A percentile compares a stretch with the other conserved stretches of the same genome.
Evolutionary conservation across 2,888 invertebrate genomes (phyloP).

Genomic region (Antheraea yamamai): DNA sequence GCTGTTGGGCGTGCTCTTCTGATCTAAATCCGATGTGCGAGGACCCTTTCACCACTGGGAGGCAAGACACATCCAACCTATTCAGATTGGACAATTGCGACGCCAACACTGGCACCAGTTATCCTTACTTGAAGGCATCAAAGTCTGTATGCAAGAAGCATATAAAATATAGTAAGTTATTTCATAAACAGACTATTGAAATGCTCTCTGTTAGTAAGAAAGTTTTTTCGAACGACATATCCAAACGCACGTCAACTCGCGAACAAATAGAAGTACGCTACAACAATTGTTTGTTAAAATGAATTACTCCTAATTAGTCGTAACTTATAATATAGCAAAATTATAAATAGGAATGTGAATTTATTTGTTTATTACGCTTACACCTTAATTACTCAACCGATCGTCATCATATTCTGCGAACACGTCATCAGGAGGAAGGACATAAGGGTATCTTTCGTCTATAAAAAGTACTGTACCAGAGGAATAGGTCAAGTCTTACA

Average conservation of each 20-base stretch:
- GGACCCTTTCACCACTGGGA: slow-evolving; percentile 86
- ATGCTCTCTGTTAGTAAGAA: not conserved
- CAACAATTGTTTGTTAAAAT: too few species aligned
- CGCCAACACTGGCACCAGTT: slow-evolving; percentile 70
- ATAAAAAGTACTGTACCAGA: too few species aligned
- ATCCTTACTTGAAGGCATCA: slow-evolving; percentile 73
- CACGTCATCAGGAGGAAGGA: too few species aligned
- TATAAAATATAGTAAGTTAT: slow-evolving; percentile 86
- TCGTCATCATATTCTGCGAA: too few species aligned
- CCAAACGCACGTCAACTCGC: not conserved
- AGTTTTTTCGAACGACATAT: not conserved
- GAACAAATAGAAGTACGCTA: not conserved
- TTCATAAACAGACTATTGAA: not conserved
- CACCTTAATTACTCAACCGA: too few species aligned
- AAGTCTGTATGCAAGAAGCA: slow-evolving; percentile 88
- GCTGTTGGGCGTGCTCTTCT: slow-evolving; percentile 90
- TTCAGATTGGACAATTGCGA: slow-evolving; percentile 77
- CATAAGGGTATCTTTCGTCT: too few species aligned
- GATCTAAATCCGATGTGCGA: slow-evolving; percentile 86
- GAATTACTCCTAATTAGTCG: too few species aligned
- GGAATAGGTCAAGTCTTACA: too few species aligned
- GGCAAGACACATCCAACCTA: slow-evolving; percentile 70
- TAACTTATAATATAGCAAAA: too few species aligned
- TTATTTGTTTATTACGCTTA: too few species aligned
- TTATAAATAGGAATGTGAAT: too few species aligned